Evolutionary conservation across 2,888 invertebrate species (phyloP), one percentile per base, ranked within the genome.

Genomic region (Tenthredo notha): DNA sequence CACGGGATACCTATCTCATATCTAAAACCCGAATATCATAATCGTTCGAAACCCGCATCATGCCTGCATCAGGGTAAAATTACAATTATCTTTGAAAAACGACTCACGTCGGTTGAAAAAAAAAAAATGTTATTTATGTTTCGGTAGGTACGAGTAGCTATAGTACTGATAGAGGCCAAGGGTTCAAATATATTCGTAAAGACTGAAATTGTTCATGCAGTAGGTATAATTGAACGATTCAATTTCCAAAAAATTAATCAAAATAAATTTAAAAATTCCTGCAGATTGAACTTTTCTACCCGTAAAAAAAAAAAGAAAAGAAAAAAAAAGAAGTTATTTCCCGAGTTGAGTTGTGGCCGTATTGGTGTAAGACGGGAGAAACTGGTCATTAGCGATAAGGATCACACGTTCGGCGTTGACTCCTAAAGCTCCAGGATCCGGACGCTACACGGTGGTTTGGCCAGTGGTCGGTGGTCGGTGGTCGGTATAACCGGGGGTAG

Each of bases 351-450:
- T 61, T 12, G 25, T 25, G 61, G 61, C 25, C 61, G 21, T 10
- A 61, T 70, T 70, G 75, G 75, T 21, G 21, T n/a, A 75, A 25
- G 47, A 75, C 47, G 25, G 54, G 54, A 54, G 80, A 80, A 80
- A 40, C 80, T 82, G 65, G 82, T 82, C 82, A 82, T 82, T 82
- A 82, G 86, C 88, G 91, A 91, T 91, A 91, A 90, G 89, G 88
- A 91, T 91, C 91, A 89, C 87, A 88, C 88, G 75, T 5, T 75
- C 78, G 65, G 82, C 88, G 90, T 90, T 89, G 89, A 88, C 86
- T 86, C 87, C 86, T 87, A 88, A 87, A 84, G 89, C 88, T 89
- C 89, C 88, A 88, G 88, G 87, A 85, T 85, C 86, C 86, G 85
- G 85, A 37, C 75, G 72, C 70, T n/a, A 18, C 72, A 33, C 67